Evolutionary conservation across 1,140 invertebrate species (phyloP).

Genomic region (Brachystomella parvula): DNA sequence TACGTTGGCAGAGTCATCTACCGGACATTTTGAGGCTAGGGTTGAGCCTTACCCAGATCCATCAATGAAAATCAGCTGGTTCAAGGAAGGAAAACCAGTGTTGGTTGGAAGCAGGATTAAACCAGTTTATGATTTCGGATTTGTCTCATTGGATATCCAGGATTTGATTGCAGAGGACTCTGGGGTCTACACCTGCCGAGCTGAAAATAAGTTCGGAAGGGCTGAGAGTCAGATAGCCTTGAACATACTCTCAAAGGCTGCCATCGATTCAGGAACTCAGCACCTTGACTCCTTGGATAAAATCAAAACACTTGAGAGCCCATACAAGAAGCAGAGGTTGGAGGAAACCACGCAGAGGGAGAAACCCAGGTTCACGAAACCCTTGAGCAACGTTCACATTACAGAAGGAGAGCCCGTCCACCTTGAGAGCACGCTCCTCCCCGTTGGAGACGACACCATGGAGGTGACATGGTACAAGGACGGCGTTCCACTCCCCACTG

Average conservation of each 20-base stretch:
- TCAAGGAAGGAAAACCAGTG: constrained; percentile 43
- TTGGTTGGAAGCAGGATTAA: constrained; percentile 56
- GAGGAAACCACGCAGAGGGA: constrained; percentile 63
- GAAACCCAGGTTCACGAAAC: constrained; percentile 78
- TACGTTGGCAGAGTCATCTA: constrained; percentile 73
- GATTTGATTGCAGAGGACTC: constrained; percentile 54
- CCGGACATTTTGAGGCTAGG: constrained; percentile 57
- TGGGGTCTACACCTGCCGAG: constrained; percentile 55
- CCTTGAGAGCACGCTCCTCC: constrained; percentile 87
- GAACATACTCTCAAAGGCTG: constrained; percentile 49
- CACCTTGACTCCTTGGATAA: constrained; percentile 78
- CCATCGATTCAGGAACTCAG: constrained; percentile 19
- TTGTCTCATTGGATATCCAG: constrained; percentile 84
- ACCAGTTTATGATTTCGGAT: constrained; percentile 89
- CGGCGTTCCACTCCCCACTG: constrained; percentile 53
- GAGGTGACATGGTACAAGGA: constrained; percentile 54
- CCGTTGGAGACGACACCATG: constrained; percentile 91
- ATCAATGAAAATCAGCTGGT: constrained; percentile 29
- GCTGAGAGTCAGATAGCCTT: constrained; percentile 44
- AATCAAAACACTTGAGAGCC: constrained; percentile 76
- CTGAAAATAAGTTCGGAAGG: constrained; percentile 82
- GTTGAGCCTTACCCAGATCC: constrained; percentile 48
- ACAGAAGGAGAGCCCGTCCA: constrained; percentile 84
- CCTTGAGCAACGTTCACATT: constrained; percentile 57
- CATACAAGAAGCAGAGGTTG: not conserved